These are phyloP conservation scores for Hipparchia sbordonii DNA, from an alignment of 2,888 invertebrate species.

Conservation along the genomic window DNA sequence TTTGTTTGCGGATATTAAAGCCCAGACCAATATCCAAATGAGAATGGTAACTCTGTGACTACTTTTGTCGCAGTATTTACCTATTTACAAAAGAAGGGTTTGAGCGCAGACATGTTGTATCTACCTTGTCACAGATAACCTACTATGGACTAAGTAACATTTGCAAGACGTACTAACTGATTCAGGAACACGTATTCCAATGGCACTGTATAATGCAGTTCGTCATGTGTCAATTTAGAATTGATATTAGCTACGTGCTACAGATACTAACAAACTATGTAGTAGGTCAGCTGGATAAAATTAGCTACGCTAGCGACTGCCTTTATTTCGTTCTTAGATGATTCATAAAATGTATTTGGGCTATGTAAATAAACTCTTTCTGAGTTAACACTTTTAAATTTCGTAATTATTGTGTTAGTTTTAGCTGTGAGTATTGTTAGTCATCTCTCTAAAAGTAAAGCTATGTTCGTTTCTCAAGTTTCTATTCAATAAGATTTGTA, in stretches of 20 bases:
- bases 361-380: slow-evolving; percentile 10
- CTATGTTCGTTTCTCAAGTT: neutral
- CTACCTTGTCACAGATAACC: slow-evolving; percentile 17
- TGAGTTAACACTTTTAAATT: slow-evolving; percentile 5
- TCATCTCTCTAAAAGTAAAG: neutral
- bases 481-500: neutral
- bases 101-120: slow-evolving; percentile 14
- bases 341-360: slow-evolving; percentile 16
- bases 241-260: slow-evolving; percentile 42
- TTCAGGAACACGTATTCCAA: slow-evolving; percentile 29
- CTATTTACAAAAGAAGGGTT: neutral
- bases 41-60: neutral
- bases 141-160: slow-evolving; percentile 21
- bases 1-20: slow-evolving; percentile 16
- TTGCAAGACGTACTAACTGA: slow-evolving; percentile 15
- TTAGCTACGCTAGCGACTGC: slow-evolving; percentile 16
- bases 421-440: neutral
- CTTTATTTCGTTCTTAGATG: slow-evolving; percentile 5
- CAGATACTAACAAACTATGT: slow-evolving; percentile 34
- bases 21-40: neutral
- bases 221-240: slow-evolving; percentile 46
- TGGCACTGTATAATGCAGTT: slow-evolving; percentile 36
- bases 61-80: neutral
- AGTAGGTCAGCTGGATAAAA: slow-evolving; percentile 36
- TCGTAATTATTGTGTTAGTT: neutral